phyloP scores from a whole-genome alignment of 2,797 vertebrate genomes.

The Hapalemur alaotrensis region DNA sequence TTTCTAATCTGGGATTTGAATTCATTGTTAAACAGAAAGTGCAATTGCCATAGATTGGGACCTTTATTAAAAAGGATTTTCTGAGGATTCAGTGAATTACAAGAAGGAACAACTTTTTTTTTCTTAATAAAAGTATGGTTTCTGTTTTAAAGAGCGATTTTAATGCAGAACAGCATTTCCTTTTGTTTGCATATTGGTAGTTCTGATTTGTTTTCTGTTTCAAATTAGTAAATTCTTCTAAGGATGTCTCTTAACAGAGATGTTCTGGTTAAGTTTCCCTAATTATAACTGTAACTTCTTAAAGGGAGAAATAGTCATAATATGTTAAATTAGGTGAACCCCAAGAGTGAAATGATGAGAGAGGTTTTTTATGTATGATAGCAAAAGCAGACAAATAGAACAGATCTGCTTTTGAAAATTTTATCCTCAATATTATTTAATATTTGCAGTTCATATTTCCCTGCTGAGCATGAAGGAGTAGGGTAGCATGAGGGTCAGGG shows the following conservation, averaged over 20 bases:
- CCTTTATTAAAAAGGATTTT: not conserved
- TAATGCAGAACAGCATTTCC: not conserved
- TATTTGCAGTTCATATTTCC: not conserved
- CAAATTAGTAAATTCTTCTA: not conserved
- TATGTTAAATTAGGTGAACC: not conserved
- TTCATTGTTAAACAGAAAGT: not conserved
- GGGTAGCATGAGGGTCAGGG: not conserved
- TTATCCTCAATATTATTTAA: not conserved
- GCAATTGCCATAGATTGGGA: not conserved
- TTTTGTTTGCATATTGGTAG: not conserved
- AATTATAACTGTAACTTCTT: not conserved
- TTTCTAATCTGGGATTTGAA: conserved; percentile 53
- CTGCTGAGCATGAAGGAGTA: not conserved
- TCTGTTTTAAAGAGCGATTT: conserved; percentile 18
- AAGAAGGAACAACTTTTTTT: not conserved
- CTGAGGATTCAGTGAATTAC: not conserved
- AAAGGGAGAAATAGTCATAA: not conserved
- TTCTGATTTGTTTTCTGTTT: conserved; percentile 19
- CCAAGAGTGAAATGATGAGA: not conserved
- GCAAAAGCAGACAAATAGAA: not conserved
- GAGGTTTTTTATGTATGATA: not conserved
- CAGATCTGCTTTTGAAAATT: not conserved
- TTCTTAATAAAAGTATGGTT: not conserved
- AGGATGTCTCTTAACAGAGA: not conserved
- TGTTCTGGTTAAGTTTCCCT: not conserved